Percentiles rank a stretch among this genome's conserved stretches.
Conservation (phyloP, 2,888 invertebrate species). For the Noctua fimbriata region DNA sequence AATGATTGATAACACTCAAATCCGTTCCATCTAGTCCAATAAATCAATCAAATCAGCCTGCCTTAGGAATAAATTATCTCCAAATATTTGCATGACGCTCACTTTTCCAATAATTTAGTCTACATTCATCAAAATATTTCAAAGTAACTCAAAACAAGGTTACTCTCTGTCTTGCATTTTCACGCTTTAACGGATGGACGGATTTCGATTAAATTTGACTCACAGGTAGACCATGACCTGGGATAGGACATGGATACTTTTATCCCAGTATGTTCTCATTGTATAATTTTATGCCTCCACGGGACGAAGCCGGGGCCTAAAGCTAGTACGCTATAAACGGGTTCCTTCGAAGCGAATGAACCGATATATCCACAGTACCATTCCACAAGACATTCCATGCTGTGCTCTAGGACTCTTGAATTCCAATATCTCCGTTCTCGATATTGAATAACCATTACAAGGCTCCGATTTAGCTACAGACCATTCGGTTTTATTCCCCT, state of each 20-base stretch:
- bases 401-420: slow-evolving; percentile 11
- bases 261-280: neutral
- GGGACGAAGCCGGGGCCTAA: neutral
- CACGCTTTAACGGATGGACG: neutral
- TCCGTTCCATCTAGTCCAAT: neutral
- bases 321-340: neutral
- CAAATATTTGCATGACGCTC: slow-evolving; percentile 6
- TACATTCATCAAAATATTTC: neutral
- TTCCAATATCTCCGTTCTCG: slow-evolving; percentile 43
- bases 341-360: slow-evolving; percentile 26
- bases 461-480: slow-evolving; percentile 15
- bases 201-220: neutral
- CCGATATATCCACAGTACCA: slow-evolving; percentile 27
- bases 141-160: neutral
- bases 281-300: neutral
- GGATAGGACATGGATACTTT: neutral
- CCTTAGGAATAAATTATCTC: neutral
- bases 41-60: neutral
- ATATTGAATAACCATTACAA: slow-evolving; percentile 57
- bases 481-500: slow-evolving; percentile 39
- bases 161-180: neutral
- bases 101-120: neutral
- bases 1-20: slow-evolving; percentile 11
- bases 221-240: neutral
- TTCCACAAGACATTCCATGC: slow-evolving; percentile 31